These are phyloP conservation scores for Tenthredo notha DNA, from an alignment of 2,888 invertebrate species.

Conservation along the genomic window DNA sequence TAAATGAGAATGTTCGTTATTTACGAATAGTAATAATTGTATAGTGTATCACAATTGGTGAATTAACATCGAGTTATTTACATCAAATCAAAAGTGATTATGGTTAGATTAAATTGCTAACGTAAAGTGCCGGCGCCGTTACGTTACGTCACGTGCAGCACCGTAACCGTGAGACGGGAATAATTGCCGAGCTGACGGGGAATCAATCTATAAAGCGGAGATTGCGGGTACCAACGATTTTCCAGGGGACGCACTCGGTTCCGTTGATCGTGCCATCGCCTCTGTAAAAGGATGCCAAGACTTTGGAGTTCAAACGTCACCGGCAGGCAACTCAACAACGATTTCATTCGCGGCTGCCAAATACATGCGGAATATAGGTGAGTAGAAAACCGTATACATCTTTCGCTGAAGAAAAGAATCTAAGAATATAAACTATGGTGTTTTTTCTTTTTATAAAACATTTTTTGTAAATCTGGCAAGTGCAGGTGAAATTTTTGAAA, in stretches of 20 bases:
- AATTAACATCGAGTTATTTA: neutral
- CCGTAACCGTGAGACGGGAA: constrained; percentile 9
- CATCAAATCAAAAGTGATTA: constrained; percentile 8
- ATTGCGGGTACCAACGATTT: constrained; percentile 39
- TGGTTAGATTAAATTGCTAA: neutral
- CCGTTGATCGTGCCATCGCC: neutral
- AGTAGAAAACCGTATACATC: neutral
- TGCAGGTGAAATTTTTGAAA: no score
- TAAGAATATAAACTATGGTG: neutral
- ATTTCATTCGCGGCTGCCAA: constrained; percentile 44
- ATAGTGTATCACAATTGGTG: neutral
- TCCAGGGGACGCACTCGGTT: constrained; percentile 1
- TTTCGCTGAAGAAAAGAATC: neutral
- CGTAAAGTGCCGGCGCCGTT: neutral
- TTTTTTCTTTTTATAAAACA: no score
- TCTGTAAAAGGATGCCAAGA: constrained; percentile 38
- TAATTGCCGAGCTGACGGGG: constrained; percentile 32
- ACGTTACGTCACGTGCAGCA: constrained; percentile 34
- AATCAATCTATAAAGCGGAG: constrained; percentile 46
- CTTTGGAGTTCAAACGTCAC: constrained; percentile 39
- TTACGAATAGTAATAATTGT: neutral
- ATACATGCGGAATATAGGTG: constrained; percentile 7
- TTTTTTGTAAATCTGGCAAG: no score
- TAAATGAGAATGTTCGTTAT: neutral
- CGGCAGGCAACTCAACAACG: constrained; percentile 37